Conservation (phyloP, 1,140 invertebrate genomes). For the Diorhabda elongata region DNA sequence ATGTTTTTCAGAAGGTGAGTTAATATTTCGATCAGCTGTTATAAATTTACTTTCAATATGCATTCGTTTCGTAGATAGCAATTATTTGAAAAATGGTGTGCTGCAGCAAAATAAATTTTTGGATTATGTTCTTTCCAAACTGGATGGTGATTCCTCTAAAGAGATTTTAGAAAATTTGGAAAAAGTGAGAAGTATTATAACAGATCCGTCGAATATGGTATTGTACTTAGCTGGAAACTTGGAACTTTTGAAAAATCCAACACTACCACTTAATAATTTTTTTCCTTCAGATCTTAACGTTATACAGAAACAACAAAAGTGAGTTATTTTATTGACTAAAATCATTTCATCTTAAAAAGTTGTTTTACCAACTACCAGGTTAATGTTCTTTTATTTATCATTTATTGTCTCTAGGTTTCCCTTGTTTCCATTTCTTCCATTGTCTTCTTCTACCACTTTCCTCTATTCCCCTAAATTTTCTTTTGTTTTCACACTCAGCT, state of each 20-base stretch:
- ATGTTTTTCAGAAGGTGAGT: conserved; percentile 58
- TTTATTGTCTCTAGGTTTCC: no score
- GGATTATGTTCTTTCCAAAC: conserved; percentile 56
- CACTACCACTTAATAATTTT: conserved; percentile 54
- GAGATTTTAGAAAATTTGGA: conserved; percentile 61
- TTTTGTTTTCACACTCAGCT: no score
- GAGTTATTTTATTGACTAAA: neutral
- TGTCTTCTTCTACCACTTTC: neutral
- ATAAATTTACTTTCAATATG: neutral
- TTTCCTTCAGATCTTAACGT: conserved; percentile 40
- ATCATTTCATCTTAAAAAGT: no score
- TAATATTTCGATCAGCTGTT: neutral
- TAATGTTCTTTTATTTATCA: no score
- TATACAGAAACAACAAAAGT: conserved; percentile 10
- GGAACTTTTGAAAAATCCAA: conserved; percentile 53
- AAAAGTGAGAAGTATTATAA: conserved; percentile 58
- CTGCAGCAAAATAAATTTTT: conserved; percentile 76
- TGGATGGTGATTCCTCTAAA: conserved; percentile 54
- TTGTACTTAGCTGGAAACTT: conserved; percentile 72
- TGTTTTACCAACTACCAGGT: no score
- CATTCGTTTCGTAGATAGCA: conserved; percentile 59
- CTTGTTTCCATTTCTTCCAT: no score
- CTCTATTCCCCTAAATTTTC: no score
- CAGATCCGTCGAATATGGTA: conserved; percentile 56
- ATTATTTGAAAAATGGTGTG: conserved; percentile 64